Conservation (phyloP, 2,888 invertebrate genomes). For the Parthenolecanium corni region DNA sequence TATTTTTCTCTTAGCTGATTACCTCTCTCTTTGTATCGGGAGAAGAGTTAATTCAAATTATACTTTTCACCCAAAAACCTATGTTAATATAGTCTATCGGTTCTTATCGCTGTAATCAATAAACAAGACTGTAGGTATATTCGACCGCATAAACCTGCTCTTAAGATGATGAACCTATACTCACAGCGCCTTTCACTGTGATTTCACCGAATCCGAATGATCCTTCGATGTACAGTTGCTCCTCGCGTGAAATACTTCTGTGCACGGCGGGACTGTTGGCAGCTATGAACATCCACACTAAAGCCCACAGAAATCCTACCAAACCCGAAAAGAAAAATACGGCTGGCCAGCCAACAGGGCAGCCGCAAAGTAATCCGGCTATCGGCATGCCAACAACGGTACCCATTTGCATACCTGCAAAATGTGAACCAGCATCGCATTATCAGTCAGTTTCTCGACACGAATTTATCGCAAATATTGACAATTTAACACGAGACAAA, state of each 20-base stretch:
- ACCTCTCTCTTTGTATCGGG: no score
- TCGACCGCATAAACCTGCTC: no score
- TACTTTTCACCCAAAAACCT: no score
- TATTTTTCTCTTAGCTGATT: no score
- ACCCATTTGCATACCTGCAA: conserved; percentile 20
- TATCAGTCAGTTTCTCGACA: not conserved
- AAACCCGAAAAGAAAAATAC: conserved; percentile 16
- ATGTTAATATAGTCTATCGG: no score
- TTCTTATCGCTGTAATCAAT: no score
- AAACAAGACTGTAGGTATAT: no score
- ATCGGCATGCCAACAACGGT: conserved; percentile 18
- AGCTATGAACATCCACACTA: conserved; percentile 13
- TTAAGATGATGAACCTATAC: no score
- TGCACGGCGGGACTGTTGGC: conserved; percentile 21
- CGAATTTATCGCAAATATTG: not conserved
- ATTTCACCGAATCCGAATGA: conserved; percentile 24
- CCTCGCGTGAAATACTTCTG: conserved; percentile 21
- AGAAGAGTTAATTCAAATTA: no score
- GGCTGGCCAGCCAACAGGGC: conserved; percentile 16
- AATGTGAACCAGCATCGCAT: not conserved
- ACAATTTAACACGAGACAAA: not conserved
- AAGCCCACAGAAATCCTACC: conserved; percentile 9
- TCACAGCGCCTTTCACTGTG: conserved; percentile 12
- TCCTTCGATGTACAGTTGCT: conserved; percentile 19
- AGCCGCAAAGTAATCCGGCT: conserved; percentile 9